Percentiles rank a stretch among this genome's conserved stretches.
Conservation (phyloP, 2,797 vertebrate species). For the Podarcis lilfordi region DNA sequence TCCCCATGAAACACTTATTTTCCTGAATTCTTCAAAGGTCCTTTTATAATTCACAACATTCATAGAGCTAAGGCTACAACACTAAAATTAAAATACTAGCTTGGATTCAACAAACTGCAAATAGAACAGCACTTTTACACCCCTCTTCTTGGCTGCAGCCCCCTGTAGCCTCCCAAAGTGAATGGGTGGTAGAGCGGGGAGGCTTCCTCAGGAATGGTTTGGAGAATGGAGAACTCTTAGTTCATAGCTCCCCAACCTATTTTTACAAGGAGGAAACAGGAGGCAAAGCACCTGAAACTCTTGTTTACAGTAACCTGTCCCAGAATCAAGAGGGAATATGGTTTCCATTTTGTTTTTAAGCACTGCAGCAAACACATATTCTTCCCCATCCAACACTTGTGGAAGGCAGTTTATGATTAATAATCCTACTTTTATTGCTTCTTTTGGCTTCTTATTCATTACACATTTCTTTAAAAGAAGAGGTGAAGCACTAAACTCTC, state of each 20-base stretch:
- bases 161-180: too few relatives aligned
- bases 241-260: background rate
- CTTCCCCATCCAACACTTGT: conserved; percentile 29
- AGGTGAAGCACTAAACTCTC: background rate
- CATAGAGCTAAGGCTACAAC: too few relatives aligned
- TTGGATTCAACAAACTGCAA: too few relatives aligned
- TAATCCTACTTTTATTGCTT: background rate
- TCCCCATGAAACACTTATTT: too few relatives aligned
- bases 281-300: conserved; percentile 4
- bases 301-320: conserved; percentile 13
- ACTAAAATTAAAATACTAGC: too few relatives aligned
- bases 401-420: conserved; percentile 44
- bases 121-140: too few relatives aligned
- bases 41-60: too few relatives aligned
- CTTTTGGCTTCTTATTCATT: conserved; percentile 42
- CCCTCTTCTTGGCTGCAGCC: too few relatives aligned
- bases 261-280: background rate
- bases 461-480: conserved; percentile 18
- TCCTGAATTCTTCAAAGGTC: too few relatives aligned
- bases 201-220: too few relatives aligned
- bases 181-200: too few relatives aligned
- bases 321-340: conserved; percentile 8
- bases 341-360: conserved; percentile 44
- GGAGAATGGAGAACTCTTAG: background rate
- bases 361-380: conserved; percentile 23